Percentiles rank a stretch among this genome's conserved stretches.
Conservation (phyloP, 2,113 vertebrate genomes). For the Cinclus mexicanus region DNA sequence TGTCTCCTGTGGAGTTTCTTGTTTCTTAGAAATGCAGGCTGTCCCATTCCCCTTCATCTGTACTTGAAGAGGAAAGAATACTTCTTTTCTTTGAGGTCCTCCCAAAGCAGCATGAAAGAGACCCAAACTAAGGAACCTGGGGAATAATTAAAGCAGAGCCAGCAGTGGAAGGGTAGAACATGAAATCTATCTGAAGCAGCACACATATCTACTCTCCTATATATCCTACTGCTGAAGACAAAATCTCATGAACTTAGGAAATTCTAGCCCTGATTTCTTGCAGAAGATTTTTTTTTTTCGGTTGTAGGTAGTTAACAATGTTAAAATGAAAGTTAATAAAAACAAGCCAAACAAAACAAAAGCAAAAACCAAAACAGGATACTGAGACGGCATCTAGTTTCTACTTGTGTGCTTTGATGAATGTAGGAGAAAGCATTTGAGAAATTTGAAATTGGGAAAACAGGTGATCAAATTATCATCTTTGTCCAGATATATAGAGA, state of each 20-base stretch:
- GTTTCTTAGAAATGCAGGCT: not conserved
- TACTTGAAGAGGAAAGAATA: not conserved
- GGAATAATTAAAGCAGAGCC: not conserved
- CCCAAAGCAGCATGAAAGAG: not conserved
- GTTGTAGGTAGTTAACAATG: not conserved
- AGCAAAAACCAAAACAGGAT: not conserved
- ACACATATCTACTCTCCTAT: not conserved
- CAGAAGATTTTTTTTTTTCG: not conserved
- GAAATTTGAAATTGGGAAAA: not conserved
- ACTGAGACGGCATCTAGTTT: not conserved
- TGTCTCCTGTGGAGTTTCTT: not conserved
- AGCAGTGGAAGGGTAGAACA: not conserved
- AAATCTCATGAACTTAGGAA: not conserved
- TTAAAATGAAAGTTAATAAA: not conserved
- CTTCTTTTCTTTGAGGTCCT: not conserved
- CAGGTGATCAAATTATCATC: conserved; percentile 46
- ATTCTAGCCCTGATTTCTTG: not conserved
- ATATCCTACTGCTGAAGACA: not conserved
- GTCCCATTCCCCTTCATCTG: not conserved
- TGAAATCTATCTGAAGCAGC: not conserved
- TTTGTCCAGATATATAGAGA: conserved; percentile 6
- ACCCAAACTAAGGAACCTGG: not conserved
- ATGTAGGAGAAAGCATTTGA: not conserved
- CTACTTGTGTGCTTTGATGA: not conserved
- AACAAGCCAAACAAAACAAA: not conserved